These are phyloP conservation scores for Hydrolagus affinis DNA, from an alignment of 2,113 vertebrate species.

Conservation along the genomic window DNA sequence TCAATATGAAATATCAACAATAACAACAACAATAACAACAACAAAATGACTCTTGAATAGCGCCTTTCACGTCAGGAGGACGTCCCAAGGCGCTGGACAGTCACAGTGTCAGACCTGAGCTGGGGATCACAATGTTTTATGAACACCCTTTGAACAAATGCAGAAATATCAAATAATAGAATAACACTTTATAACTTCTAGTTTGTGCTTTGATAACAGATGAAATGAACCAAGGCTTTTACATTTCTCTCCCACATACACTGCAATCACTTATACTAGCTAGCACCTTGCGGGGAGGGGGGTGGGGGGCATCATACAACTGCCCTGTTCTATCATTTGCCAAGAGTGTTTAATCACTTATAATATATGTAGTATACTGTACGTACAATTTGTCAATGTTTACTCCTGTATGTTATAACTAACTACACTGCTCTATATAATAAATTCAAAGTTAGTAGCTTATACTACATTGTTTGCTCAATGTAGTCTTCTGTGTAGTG, in stretches of 20 bases:
- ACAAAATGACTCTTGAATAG: no score
- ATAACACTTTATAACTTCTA: background rate
- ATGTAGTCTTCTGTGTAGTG: background rate
- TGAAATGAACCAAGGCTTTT: background rate
- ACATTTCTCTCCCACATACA: background rate
- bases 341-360: background rate
- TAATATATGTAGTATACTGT: background rate
- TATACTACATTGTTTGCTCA: background rate
- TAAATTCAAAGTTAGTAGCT: background rate
- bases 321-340: background rate
- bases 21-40: no score
- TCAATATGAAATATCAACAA: no score
- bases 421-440: background rate
- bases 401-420: slow-evolving; percentile 1
- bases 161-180: background rate
- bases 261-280: background rate
- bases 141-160: background rate
- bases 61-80: no score
- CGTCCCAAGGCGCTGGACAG: no score
- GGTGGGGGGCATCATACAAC: no score
- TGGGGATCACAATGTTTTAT: background rate
- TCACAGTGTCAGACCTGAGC: no score
- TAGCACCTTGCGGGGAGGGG: background rate
- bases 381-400: slow-evolving; percentile 1
- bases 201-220: background rate